Evolutionary conservation across 2,888 invertebrate genomes (phyloP).

Genomic region (Pteria penguin): DNA sequence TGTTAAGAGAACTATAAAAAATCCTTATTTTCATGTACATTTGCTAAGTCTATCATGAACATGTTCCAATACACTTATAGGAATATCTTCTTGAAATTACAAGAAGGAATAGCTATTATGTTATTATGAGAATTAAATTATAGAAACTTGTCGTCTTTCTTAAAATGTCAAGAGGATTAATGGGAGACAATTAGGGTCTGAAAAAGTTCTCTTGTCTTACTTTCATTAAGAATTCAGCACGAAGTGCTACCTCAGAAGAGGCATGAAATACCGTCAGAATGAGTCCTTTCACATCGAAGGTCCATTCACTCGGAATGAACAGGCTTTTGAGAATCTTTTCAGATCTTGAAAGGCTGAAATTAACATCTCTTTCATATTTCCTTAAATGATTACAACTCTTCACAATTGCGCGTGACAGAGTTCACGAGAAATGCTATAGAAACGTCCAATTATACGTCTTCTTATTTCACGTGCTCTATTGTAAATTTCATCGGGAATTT

Average conservation of each 20-base stretch:
- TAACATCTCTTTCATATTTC: constrained; percentile 36
- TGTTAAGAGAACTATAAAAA: too few species aligned
- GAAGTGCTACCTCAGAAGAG: not conserved
- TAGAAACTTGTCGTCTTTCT: not conserved
- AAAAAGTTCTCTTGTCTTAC: not conserved
- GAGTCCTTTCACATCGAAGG: constrained; percentile 38
- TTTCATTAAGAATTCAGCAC: not conserved
- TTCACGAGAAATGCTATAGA: constrained; percentile 47
- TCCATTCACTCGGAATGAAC: constrained; percentile 43
- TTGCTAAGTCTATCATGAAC: too few species aligned
- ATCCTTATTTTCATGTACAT: too few species aligned
- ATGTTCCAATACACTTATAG: too few species aligned
- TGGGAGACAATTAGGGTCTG: not conserved
- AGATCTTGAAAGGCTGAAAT: constrained; percentile 35
- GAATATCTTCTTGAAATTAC: too few species aligned
- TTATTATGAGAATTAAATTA: too few species aligned
- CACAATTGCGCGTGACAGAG: constrained; percentile 43
- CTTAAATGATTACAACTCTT: constrained; percentile 45
- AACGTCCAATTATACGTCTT: constrained; percentile 47
- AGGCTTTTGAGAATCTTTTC: constrained; percentile 30
- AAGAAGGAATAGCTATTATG: too few species aligned
- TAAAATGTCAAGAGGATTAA: not conserved
- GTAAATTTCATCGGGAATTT: constrained; percentile 43
- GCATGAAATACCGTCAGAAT: constrained; percentile 20
- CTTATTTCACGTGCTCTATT: constrained; percentile 39